phyloP scores from a whole-genome alignment of 2,888 invertebrate species.

The Drosophila pseudotakahashii region DNA sequence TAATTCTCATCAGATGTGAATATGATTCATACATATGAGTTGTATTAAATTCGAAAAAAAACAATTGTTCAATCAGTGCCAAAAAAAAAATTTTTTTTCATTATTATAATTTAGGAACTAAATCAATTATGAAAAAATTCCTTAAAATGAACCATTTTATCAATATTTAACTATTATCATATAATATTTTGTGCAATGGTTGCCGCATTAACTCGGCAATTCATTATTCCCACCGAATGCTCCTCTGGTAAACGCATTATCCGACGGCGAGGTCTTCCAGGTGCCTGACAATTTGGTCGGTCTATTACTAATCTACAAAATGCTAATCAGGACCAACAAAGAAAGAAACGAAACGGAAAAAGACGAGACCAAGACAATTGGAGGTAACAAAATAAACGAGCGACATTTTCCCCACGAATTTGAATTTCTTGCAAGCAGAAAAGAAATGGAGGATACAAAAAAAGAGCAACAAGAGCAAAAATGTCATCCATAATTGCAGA shows the following conservation, averaged over 20 bases:
- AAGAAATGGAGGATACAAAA: conserved; percentile 5
- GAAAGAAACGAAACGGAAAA: conserved; percentile 18
- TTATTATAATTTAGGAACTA: too few relatives aligned
- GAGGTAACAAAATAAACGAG: conserved; percentile 51
- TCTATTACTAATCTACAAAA: conserved; percentile 47
- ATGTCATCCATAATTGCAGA: conserved; percentile 79
- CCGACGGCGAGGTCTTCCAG: conserved; percentile 2
- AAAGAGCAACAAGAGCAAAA: conserved; percentile 62
- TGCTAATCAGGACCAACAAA: conserved; percentile 50
- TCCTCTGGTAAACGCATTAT: neutral
- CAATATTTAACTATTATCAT: too few relatives aligned
- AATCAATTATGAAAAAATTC: too few relatives aligned
- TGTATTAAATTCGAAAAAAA: too few relatives aligned
- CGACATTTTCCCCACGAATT: conserved; percentile 68
- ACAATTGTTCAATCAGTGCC: too few relatives aligned
- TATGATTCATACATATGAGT: too few relatives aligned
- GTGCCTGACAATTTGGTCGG: conserved; percentile 24
- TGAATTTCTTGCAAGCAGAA: conserved; percentile 40
- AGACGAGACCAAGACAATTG: conserved; percentile 41
- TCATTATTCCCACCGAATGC: neutral
- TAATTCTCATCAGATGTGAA: too few relatives aligned
- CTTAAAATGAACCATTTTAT: too few relatives aligned
- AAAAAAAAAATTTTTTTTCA: too few relatives aligned
- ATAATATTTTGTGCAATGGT: neutral
- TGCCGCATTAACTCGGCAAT: neutral